Base-by-base conservation (phyloP, 2,113 vertebrate species). In the Petroica traversi region DNA sequence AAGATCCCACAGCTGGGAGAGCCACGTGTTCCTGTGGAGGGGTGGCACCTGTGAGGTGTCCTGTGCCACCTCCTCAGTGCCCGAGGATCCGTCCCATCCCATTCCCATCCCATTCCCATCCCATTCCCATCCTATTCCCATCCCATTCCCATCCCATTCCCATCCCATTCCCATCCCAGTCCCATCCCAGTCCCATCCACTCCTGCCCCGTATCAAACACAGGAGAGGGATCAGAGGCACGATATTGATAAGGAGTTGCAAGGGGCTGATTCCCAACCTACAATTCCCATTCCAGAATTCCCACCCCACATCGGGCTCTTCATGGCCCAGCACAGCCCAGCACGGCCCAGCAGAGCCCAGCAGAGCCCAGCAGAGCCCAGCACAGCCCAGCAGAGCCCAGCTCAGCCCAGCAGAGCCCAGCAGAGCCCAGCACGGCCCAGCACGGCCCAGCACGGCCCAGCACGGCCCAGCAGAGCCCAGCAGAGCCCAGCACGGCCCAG, bases 261-360 rank as follows among this genome's bases (percentile, higher is more conserved):
- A 0, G 3, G 83, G 23, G 28, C 20, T 0, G 2, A 19, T 31
- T 69, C 34, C 38, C 4, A 3, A 17, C 36, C 28, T 7, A 5
- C 1, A 8, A 38, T 34, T 57, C 33, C 33, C 54, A 55, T 13
- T 5, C 54, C 31, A 33, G 18, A 36, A 8, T 19, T 68, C 36
- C 40, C 5, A 2, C 5, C 48, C 29, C 11, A 4, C 0, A 59
- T n/a, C n/a, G n/a, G n/a, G n/a, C n/a, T n/a, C n/a, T n/a, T n/a
- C 36, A 29, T 3, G 3, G 40, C 23, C 1, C 22, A 7, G 72
- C 41, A 36, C 4, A 9, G 58, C 41, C 2, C 49, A 7, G 68
- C 49, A 6, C 14, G 14, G 69, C 38, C 8, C 49, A 41, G 41
- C 41, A 41, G 7, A 6, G 36, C 25, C 1, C 59, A 14, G 71